phyloP scores from a whole-genome alignment of 2,113 vertebrate genomes.

The Scomber scombrus region DNA sequence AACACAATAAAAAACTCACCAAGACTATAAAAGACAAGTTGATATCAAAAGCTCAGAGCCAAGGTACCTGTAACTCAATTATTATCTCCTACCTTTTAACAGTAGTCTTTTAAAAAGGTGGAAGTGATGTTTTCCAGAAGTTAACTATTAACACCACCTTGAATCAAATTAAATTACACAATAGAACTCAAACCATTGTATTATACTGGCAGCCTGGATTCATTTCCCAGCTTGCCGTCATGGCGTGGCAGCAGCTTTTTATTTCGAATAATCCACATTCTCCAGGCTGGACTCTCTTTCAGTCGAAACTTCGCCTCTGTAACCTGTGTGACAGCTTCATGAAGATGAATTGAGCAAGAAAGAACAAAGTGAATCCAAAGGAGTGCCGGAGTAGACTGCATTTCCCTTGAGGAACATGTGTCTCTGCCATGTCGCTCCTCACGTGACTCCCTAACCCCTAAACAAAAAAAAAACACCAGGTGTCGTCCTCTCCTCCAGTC shows the following conservation, averaged over 20 bases:
- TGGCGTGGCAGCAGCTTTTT: neutral
- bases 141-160: neutral
- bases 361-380: constrained; percentile 18
- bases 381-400: neutral
- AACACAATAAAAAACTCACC: too few relatives aligned
- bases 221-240: neutral
- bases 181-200: neutral
- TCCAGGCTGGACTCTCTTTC: neutral
- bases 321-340: constrained; percentile 24
- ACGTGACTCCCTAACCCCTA: neutral
- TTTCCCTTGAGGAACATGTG: constrained; percentile 25
- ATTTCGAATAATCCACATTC: neutral
- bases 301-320: neutral
- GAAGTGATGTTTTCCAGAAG: too few relatives aligned
- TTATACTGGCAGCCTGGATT: neutral
- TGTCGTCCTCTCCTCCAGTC: constrained; percentile 11
- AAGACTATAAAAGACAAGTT: too few relatives aligned
- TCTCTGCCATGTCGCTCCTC: constrained; percentile 19
- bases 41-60: too few relatives aligned
- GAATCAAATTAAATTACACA: neutral
- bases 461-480: neutral
- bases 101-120: too few relatives aligned
- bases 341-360: neutral
- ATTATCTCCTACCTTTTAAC: too few relatives aligned
- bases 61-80: too few relatives aligned